Evolutionary conservation across 2,797 vertebrate species (phyloP).

Genomic region (Aldrovandia affinis): DNA sequence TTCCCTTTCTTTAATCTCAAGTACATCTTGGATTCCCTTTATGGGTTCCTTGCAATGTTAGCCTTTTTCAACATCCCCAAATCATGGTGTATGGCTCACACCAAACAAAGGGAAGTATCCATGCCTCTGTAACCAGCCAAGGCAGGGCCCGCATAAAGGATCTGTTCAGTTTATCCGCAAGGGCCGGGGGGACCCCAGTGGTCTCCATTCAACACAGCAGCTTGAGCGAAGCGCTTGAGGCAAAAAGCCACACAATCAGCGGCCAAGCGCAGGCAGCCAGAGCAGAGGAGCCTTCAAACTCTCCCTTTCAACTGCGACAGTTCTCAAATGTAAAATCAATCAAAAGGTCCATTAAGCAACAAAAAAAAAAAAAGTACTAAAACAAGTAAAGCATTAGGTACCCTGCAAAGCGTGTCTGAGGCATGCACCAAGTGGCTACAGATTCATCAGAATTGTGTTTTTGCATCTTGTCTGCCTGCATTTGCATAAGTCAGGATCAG

Average conservation of each 20-base stretch:
- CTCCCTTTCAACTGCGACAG: background rate
- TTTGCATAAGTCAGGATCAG: background rate
- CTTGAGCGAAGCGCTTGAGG: background rate
- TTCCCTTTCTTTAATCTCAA: background rate
- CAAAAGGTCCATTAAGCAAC: background rate
- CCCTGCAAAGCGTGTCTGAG: background rate
- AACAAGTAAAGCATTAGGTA: background rate
- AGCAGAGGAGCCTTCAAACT: background rate
- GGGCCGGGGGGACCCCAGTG: background rate
- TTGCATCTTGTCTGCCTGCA: background rate
- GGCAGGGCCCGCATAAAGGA: background rate
- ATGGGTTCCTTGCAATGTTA: background rate
- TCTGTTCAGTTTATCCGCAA: background rate
- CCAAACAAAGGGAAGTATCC: background rate
- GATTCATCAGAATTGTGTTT: background rate
- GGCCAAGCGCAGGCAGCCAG: background rate
- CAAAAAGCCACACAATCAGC: background rate
- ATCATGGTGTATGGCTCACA: conserved; percentile 1
- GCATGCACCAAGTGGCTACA: background rate
- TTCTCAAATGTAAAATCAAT: background rate
- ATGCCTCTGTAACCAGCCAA: background rate
- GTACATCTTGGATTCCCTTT: conserved; percentile 7
- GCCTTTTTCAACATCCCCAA: background rate
- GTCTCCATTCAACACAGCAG: conserved; percentile 6
- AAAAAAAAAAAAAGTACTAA: too few species aligned